Conservation (phyloP, 37 sponge, comb jelly and placozoan genomes). For the Halisarca cf. caerulea region DNA sequence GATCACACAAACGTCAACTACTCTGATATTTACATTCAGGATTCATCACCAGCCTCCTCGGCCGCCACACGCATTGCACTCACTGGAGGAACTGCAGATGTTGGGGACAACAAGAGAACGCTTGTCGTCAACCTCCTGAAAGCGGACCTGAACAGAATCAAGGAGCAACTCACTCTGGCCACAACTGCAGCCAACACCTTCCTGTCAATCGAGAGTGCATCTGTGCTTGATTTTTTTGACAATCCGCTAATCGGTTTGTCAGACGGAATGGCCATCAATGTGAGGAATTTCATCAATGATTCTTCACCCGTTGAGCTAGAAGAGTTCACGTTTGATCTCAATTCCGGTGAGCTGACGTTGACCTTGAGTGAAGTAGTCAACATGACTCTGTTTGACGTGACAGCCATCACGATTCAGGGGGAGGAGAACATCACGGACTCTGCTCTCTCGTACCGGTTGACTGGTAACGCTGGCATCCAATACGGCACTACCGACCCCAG, state of each 20-base stretch:
- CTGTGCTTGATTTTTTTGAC: constrained; percentile 57
- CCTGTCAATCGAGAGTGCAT: constrained; percentile 46
- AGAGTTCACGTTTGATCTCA: constrained; percentile 67
- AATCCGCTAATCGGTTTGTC: constrained; percentile 49
- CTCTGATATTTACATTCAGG: constrained; percentile 44
- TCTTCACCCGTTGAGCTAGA: constrained; percentile 37
- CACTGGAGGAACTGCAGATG: constrained; percentile 41
- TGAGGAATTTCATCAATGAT: constrained; percentile 64
- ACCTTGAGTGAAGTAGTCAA: constrained; percentile 61
- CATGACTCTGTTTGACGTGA: constrained; percentile 32
- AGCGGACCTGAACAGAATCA: constrained; percentile 68
- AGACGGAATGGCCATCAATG: constrained; percentile 45
- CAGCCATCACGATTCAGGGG: constrained; percentile 69
- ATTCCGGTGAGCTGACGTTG: constrained; percentile 60
- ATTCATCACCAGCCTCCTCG: constrained; percentile 26
- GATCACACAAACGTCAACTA: constrained; percentile 39
- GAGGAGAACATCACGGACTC: constrained; percentile 32
- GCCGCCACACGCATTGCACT: constrained; percentile 7
- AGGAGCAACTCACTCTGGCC: constrained; percentile 42
- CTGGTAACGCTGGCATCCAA: constrained; percentile 6
- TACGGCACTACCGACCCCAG: constrained; percentile 12
- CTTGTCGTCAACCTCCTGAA: constrained; percentile 39
- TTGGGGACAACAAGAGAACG: constrained; percentile 50
- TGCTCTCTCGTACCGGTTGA: constrained; percentile 51
- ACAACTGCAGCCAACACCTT: constrained; percentile 61